A percentile compares a stretch with the other conserved stretches of the same genome.
These are phyloP conservation scores for Hymenopus coronatus DNA, from an alignment of 2,888 invertebrate species.

Conservation along the genomic window DNA sequence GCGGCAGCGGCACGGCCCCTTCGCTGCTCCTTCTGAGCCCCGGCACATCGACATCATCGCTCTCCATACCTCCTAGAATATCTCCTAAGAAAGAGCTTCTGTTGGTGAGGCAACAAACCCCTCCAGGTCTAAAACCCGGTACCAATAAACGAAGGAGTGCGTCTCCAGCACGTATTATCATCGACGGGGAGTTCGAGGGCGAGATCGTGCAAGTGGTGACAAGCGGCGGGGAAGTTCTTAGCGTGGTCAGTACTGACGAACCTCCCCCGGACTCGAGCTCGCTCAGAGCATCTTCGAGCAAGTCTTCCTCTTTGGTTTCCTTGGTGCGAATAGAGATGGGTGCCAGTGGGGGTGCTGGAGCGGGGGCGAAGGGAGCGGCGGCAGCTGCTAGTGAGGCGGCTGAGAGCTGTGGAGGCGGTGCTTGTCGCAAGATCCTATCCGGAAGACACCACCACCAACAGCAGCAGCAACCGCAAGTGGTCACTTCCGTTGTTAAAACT, in stretches of 20 bases:
- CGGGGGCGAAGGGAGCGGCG: conserved; percentile 21
- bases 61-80: neutral
- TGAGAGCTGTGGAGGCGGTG: conserved; percentile 30
- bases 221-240: neutral
- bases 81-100: conserved; percentile 2
- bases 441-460: conserved; percentile 12
- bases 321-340: conserved; percentile 10
- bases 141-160: neutral
- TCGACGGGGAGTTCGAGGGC: neutral
- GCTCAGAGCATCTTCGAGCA: neutral
- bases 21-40: neutral
- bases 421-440: conserved; percentile 28
- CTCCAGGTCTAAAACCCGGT: neutral
- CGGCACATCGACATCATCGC: neutral
- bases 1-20: neutral
- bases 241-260: neutral
- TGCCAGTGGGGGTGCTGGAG: conserved; percentile 25
- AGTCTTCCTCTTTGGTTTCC: neutral
- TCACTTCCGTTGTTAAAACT: neutral
- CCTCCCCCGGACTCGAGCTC: neutral
- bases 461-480: conserved; percentile 7
- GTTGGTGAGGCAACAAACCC: neutral
- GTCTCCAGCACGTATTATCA: neutral
- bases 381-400: conserved; percentile 1
- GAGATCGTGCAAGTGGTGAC: conserved; percentile 6